Evolutionary conservation across 2,113 vertebrate species (phyloP).

Genomic region (Ovis canadensis): DNA sequence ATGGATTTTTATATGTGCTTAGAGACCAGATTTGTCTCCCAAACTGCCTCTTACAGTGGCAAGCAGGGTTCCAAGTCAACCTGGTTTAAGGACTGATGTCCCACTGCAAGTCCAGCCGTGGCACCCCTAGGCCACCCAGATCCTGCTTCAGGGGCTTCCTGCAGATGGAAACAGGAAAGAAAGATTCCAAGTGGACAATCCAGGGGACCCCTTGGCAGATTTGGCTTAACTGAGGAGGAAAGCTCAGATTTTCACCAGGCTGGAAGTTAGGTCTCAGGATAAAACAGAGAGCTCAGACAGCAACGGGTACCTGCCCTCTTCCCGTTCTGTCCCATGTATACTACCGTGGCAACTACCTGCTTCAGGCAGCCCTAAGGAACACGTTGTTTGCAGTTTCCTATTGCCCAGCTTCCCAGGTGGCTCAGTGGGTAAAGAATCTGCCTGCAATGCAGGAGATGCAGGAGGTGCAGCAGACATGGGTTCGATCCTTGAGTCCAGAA

Average conservation of each 20-base stretch:
- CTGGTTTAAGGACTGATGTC: neutral
- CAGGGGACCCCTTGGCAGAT: neutral
- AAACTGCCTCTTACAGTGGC: neutral
- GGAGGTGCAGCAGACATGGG: neutral
- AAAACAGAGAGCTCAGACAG: neutral
- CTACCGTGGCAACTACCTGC: neutral
- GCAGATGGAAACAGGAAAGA: neutral
- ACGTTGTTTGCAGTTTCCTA: neutral
- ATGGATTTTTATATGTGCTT: neutral
- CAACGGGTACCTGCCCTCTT: neutral
- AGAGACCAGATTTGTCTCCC: neutral
- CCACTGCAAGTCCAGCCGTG: neutral
- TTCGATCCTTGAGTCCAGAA: neutral
- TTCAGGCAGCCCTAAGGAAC: neutral
- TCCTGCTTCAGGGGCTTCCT: neutral
- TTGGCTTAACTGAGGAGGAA: neutral
- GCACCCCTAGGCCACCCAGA: neutral
- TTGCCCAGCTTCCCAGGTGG: neutral
- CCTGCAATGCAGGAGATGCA: neutral
- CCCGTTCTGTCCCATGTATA: neutral
- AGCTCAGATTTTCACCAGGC: neutral
- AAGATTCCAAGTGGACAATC: neutral
- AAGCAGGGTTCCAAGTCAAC: neutral
- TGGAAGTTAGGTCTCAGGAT: neutral
- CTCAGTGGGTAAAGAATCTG: neutral